Evolutionary conservation across 2,113 vertebrate species (phyloP).

Genomic region (Alosa alosa): DNA sequence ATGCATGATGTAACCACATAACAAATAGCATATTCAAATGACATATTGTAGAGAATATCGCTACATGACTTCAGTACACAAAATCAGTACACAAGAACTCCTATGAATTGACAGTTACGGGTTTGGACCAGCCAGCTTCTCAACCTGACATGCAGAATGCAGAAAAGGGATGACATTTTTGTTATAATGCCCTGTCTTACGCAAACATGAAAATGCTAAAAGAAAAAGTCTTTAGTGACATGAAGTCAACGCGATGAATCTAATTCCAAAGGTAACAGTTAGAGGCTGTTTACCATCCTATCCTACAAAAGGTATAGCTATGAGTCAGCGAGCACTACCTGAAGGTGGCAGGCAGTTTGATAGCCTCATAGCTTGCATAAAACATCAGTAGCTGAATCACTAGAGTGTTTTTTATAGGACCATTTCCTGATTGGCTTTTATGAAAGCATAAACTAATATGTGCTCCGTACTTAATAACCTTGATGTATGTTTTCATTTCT

Average conservation of each 20-base stretch:
- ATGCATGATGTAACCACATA: not conserved
- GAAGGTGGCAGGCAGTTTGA: not conserved
- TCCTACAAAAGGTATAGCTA: not conserved
- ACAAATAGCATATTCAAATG: not conserved
- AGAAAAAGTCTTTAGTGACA: not conserved
- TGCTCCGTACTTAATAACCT: constrained; percentile 38
- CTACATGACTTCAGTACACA: not conserved
- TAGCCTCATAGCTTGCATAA: constrained; percentile 10
- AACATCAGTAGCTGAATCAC: constrained; percentile 20
- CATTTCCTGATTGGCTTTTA: constrained; percentile 36
- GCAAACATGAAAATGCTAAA: not conserved
- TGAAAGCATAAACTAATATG: constrained; percentile 24
- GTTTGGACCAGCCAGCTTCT: not conserved
- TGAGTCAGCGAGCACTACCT: not conserved
- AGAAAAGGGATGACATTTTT: not conserved
- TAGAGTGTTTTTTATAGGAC: constrained; percentile 17
- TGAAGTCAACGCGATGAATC: not conserved
- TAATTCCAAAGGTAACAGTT: not conserved
- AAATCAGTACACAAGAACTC: not conserved
- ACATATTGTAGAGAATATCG: not conserved
- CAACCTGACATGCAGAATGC: not conserved
- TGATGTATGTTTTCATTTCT: constrained; percentile 6
- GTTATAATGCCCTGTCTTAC: not conserved
- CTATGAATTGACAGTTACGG: too few relatives aligned
- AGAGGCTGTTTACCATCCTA: not conserved